Base-by-base conservation (phyloP, 2,797 vertebrate species). In the Platalea minor region DNA sequence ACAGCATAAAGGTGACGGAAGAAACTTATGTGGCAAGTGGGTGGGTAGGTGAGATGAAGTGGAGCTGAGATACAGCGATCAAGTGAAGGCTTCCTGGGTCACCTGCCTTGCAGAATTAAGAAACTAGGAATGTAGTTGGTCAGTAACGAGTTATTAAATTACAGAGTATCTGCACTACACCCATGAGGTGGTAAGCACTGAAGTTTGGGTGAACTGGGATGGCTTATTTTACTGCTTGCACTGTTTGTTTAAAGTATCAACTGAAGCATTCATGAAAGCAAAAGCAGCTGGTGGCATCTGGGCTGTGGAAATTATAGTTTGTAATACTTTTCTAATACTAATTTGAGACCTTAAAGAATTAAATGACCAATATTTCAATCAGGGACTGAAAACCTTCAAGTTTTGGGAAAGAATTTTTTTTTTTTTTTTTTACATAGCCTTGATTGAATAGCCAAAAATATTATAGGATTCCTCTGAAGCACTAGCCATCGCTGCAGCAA, bases 261-360 rank as follows among this genome's bases (percentile, higher is more conserved):
- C 79, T 84, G 72, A 65, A 85, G 50, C 53, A 21, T 78, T 94
- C 53, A 37, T 43, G 61, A 83, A 29, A 89, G 61, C 72, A 94
- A 78, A 92, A 73, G 64, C 81, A 93, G 92, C 73, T 89, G 78
- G 48, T 92, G 91, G 78, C 60, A 57, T 89, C 81, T 87, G 78
- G 28, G 73, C 73, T 88, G 31, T 81, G 78, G 74, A 88, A 95
- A 83, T 94, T 57, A 39, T 3, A 74, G 57, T 84, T 84, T 83
- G 46, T 57, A 69, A 81, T 45, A 73, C 60, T 91, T 72, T 65
- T 73, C 69, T 85, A 91, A 63, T 39, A 91, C 74, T 54, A 73
- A 91, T 60, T 91, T 43, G 65, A 80, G 59, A 79, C 20, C 53
- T 82, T 85, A 56, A 91, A 90, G 77, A 69, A 89, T 89, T 85